These are phyloP conservation scores for Ceratoteleas bidentatus DNA, from an alignment of 1,140 invertebrate genomes.

Conservation along the genomic window DNA sequence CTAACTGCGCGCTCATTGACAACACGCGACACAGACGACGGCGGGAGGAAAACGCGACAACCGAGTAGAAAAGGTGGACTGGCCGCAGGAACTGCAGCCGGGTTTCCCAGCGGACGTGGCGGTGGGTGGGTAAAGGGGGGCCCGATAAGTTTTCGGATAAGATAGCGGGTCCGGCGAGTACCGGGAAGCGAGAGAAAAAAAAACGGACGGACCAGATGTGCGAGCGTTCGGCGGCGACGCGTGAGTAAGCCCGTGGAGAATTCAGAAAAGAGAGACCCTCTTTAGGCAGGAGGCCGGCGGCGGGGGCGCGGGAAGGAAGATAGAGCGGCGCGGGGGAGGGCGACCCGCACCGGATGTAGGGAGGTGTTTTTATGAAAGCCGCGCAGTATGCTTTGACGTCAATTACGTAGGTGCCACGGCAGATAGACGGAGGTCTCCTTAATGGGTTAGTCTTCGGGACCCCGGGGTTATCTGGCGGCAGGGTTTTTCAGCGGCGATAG, in stretches of 20 bases:
- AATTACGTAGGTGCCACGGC: constrained; percentile 80
- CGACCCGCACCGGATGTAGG: constrained; percentile 76
- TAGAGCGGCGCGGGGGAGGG: constrained; percentile 32
- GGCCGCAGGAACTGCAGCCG: too few species aligned
- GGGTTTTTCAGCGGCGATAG: constrained; percentile 78
- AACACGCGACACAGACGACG: too few species aligned
- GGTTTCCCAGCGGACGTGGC: too few species aligned
- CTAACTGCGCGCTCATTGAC: too few species aligned
- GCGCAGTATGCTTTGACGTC: constrained; percentile 79
- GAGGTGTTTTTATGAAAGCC: constrained; percentile 81
- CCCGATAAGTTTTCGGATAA: constrained; percentile 23
- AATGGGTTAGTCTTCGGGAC: constrained; percentile 78
- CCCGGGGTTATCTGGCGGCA: constrained; percentile 78
- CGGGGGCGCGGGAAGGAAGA: constrained; percentile 35
- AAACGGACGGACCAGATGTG: constrained; percentile 65
- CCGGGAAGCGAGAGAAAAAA: constrained; percentile 16
- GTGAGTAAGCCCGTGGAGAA: constrained; percentile 72
- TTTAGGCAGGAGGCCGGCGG: constrained; percentile 40
- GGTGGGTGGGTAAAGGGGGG: constrained; percentile 8
- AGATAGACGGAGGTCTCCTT: constrained; percentile 75
- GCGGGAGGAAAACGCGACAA: too few species aligned
- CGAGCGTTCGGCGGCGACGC: constrained; percentile 67
- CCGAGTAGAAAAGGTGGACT: too few species aligned
- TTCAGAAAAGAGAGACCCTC: constrained; percentile 67
- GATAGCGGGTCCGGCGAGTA: constrained; percentile 28